A percentile compares a stretch with the other conserved stretches of the same genome.
phyloP scores from a whole-genome alignment of 2,113 vertebrate genomes.

The Muntiacus muntjak region DNA sequence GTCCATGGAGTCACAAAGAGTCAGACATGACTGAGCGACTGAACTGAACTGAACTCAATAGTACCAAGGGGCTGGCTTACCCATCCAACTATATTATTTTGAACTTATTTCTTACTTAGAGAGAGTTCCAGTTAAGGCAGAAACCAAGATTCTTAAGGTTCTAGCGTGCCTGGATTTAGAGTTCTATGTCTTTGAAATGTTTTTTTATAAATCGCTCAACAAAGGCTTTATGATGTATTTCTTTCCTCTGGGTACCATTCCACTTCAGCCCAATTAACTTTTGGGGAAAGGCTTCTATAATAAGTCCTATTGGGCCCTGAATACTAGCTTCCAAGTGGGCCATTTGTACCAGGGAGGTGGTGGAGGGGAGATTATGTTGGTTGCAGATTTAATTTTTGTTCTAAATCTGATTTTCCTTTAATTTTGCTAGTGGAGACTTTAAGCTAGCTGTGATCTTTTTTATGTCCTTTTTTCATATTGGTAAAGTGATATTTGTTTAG shows the following conservation, averaged over 20 bases:
- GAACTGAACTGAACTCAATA: neutral
- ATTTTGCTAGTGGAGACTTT: neutral
- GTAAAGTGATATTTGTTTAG: neutral
- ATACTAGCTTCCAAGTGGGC: neutral
- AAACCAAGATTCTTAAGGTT: neutral
- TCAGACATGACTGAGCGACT: fast-evolving
- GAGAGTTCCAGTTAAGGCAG: neutral
- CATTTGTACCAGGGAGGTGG: neutral
- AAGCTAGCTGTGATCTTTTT: neutral
- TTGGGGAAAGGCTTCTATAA: neutral
- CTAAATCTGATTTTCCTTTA: neutral
- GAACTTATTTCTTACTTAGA: neutral
- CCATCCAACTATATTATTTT: neutral
- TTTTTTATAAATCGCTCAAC: neutral
- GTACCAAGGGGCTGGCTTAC: neutral
- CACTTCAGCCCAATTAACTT: neutral
- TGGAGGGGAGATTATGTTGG: neutral
- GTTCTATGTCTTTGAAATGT: neutral
- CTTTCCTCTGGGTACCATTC: neutral
- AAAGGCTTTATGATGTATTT: neutral
- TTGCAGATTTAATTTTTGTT: constrained; percentile 6
- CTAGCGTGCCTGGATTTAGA: neutral
- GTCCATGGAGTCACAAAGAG: neutral
- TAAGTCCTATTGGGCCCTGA: neutral
- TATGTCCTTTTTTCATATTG: neutral